These are phyloP conservation scores for Erythrocercus mccallii DNA, from an alignment of 2,113 vertebrate species.

Conservation along the genomic window DNA sequence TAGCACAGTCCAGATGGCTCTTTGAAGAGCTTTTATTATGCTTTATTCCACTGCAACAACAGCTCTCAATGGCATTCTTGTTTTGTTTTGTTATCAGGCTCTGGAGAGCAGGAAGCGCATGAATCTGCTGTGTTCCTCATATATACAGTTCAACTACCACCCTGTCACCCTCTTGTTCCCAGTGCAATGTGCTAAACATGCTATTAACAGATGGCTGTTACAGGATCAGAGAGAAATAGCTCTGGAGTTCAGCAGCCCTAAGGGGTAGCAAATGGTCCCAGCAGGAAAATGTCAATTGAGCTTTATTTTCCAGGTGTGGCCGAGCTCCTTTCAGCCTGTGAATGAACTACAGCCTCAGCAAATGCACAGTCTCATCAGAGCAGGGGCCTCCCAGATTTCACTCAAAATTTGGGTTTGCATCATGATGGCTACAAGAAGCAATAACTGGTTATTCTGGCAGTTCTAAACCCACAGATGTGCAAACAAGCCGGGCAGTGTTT, in stretches of 20 bases:
- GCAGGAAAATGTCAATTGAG: slow-evolving; percentile 48
- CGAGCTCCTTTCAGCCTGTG: background rate
- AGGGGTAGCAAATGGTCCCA: slow-evolving; percentile 51
- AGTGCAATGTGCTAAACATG: background rate
- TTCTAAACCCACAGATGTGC: background rate
- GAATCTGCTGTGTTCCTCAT: slow-evolving; percentile 38
- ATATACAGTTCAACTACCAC: slow-evolving; percentile 10
- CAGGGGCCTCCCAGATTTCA: background rate
- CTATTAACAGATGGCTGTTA: slow-evolving; percentile 54
- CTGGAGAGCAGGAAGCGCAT: slow-evolving; percentile 41
- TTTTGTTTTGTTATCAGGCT: slow-evolving; percentile 45
- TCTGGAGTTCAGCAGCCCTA: slow-evolving; percentile 31
- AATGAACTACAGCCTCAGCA: slow-evolving; percentile 50
- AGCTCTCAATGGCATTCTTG: slow-evolving; percentile 45
- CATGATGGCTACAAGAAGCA: background rate
- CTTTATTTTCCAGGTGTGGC: slow-evolving; percentile 35
- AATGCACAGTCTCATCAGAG: background rate
- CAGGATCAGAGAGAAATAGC: slow-evolving; percentile 41
- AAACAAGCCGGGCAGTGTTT: background rate
- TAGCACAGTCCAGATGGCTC: slow-evolving; percentile 58
- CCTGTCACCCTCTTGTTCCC: slow-evolving; percentile 20
- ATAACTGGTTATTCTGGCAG: background rate
- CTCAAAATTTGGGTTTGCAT: background rate
- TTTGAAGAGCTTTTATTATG: slow-evolving; percentile 45
- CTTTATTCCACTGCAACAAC: slow-evolving; percentile 46